These are phyloP conservation scores for Glyptemys insculpta DNA, from an alignment of 2,797 vertebrate species.

Conservation along the genomic window DNA sequence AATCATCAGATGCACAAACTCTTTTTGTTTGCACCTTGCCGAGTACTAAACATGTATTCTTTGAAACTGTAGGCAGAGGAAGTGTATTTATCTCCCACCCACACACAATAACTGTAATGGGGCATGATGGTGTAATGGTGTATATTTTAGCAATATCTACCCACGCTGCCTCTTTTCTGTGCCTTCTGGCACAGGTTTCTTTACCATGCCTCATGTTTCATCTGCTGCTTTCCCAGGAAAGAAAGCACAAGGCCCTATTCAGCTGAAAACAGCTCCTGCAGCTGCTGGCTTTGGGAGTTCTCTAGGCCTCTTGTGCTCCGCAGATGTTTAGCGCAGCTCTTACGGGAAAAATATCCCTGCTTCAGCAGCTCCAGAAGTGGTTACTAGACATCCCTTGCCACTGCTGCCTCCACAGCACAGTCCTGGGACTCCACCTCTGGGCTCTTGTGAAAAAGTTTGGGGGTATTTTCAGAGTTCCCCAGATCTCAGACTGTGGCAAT, in stretches of 20 bases:
- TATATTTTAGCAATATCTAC: background rate
- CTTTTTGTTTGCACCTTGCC: background rate
- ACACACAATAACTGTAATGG: background rate
- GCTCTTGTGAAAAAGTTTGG: background rate
- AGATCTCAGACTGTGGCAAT: background rate
- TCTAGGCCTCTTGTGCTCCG: background rate
- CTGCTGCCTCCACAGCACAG: background rate
- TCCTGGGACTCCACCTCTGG: background rate
- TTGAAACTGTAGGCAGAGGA: background rate
- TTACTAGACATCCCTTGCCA: background rate
- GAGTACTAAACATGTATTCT: background rate
- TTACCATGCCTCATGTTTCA: background rate
- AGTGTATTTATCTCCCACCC: background rate
- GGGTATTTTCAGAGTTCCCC: background rate
- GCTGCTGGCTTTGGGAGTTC: conserved; percentile 8
- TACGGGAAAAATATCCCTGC: conserved; percentile 22
- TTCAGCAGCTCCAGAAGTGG: background rate
- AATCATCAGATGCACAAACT: background rate
- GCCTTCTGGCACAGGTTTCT: conserved; percentile 43
- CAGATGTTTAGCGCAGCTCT: background rate
- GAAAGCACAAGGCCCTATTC: conserved; percentile 37
- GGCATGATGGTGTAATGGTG: background rate
- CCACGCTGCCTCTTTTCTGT: background rate
- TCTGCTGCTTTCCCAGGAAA: background rate
- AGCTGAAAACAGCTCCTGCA: conserved; percentile 29